Conservation (phyloP, 2,888 invertebrate genomes). For the Orthonevra nobilis region DNA sequence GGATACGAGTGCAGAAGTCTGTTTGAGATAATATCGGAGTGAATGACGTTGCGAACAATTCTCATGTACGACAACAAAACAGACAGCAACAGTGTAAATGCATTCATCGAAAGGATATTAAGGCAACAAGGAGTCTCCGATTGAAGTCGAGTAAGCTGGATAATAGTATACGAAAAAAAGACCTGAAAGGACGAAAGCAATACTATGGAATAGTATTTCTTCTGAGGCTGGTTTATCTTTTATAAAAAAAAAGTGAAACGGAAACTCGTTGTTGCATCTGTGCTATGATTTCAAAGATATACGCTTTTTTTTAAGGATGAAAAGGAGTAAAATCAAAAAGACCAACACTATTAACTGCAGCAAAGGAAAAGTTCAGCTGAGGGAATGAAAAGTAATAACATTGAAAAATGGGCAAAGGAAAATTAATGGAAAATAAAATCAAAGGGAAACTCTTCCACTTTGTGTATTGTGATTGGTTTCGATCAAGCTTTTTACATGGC, state of each 20-base stretch:
- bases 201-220: background rate
- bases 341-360: constrained; percentile 3
- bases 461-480: too few species aligned
- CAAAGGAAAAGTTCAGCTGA: too few species aligned
- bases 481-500: too few species aligned
- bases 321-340: background rate
- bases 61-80: background rate
- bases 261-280: constrained; percentile 11
- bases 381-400: too few species aligned
- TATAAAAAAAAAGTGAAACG: constrained; percentile 33
- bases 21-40: constrained; percentile 2
- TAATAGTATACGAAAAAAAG: constrained; percentile 8
- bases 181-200: background rate
- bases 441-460: too few species aligned
- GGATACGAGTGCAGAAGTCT: background rate
- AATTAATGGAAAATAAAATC: too few species aligned
- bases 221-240: constrained; percentile 1
- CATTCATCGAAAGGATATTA: constrained; percentile 12
- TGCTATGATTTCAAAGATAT: constrained; percentile 41
- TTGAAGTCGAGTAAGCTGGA: constrained; percentile 13
- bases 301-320: constrained; percentile 37
- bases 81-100: constrained; percentile 6
- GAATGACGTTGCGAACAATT: background rate
- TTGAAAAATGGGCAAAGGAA: too few species aligned
- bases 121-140: background rate